These are phyloP conservation scores for Dascillus cervinus DNA, from an alignment of 2,888 invertebrate genomes.

Conservation along the genomic window DNA sequence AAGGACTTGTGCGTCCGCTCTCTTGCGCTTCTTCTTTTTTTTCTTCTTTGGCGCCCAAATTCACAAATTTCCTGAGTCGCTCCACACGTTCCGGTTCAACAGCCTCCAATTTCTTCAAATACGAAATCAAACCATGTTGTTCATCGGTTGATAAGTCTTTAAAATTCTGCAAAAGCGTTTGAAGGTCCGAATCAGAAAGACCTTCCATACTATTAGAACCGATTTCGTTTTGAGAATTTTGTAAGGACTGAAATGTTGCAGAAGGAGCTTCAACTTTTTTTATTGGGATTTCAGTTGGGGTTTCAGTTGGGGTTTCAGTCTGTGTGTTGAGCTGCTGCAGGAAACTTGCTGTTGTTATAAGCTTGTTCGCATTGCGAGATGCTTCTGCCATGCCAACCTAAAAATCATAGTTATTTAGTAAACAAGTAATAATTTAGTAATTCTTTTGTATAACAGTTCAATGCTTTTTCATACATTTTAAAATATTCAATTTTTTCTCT, in stretches of 20 bases:
- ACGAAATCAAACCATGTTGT: slow-evolving; percentile 74
- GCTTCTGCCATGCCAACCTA: slow-evolving; percentile 60
- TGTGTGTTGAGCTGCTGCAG: slow-evolving; percentile 35
- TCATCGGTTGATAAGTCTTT: slow-evolving; percentile 74
- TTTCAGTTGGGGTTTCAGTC: slow-evolving; percentile 15
- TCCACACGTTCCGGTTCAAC: slow-evolving; percentile 72
- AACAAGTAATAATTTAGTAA: no score
- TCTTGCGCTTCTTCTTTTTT: slow-evolving; percentile 8
- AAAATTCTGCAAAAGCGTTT: slow-evolving; percentile 71
- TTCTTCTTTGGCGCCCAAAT: slow-evolving; percentile 36
- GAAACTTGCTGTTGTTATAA: slow-evolving; percentile 46
- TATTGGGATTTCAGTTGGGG: slow-evolving; percentile 6
- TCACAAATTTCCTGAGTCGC: slow-evolving; percentile 66
- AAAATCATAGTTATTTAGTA: no score
- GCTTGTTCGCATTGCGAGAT: slow-evolving; percentile 45
- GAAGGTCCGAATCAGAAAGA: slow-evolving; percentile 71
- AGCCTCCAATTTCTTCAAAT: slow-evolving; percentile 72
- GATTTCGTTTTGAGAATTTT: slow-evolving; percentile 14
- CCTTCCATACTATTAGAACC: slow-evolving; percentile 52
- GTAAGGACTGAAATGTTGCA: slow-evolving; percentile 10
- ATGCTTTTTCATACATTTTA: no score
- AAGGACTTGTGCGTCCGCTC: slow-evolving; percentile 38
- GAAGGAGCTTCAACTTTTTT: no score
- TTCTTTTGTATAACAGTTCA: no score
- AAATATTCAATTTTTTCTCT: no score